Evolutionary conservation across 2,797 vertebrate species (phyloP), one percentile per base, ranked within the genome.

Genomic region (Bryconaethiops microstoma): DNA sequence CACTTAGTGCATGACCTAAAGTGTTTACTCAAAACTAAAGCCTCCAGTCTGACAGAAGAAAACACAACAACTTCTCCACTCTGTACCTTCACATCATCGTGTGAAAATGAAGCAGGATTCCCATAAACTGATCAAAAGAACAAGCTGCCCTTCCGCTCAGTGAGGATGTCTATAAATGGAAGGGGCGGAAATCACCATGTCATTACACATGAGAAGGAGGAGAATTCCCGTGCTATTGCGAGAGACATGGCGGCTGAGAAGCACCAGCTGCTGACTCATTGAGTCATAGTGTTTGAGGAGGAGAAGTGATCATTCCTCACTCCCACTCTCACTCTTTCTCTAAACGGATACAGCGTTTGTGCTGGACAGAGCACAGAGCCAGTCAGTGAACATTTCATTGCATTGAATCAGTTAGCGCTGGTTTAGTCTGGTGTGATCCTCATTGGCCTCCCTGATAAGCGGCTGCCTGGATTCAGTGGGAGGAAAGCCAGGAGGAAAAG

Each of bases 231-330:
- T 86, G 90, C 88, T 91, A 90, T 91, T 86, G 85, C 91, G 90
- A 90, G 91, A 85, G 91, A 93, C 88, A 89, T 63, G 39, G 63
- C 29, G 80, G 73, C 87, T 92, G 94, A 94, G 89, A 85, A 83
- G 87, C 88, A 86, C 82, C 93, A 94, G 94, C 93, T 94, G 94
- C 92, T 92, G 90, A 92, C 81, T 92, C 89, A 90, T 88, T 94
- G 94, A 94, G 88, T 94, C 94, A 94, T 89, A 88, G 72, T 65
- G 40, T 78, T 76, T 19, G 50, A 77, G 79, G 68, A 77, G 19
- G 35, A 45, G 39, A 79, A 48, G 7, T 88, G 87, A 83, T 78
- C 77, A 83, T 71, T 86, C 62, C 69, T 77, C 76, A 60, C 73
- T 78, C 76, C 70, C 54, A 57, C 60, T 78, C 21, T 42, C 54